phyloP scores from a whole-genome alignment of 2,888 invertebrate genomes.

The Scelioninae gen. 2 region DNA sequence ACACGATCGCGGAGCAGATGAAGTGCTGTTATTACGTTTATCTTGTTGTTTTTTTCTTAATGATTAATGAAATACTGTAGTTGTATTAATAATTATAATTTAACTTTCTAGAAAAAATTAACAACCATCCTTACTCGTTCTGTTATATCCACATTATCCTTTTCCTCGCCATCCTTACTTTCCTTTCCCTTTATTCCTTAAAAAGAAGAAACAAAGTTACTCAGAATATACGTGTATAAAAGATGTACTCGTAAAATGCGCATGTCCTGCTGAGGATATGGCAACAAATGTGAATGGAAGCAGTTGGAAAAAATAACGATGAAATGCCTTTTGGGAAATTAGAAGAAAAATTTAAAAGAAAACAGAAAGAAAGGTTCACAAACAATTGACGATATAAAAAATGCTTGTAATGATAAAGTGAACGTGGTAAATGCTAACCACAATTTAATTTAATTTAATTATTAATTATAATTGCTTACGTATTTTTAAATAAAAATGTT shows the following conservation, averaged over 20 bases:
- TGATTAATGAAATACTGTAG: constrained; percentile 56
- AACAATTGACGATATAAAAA: constrained; percentile 2
- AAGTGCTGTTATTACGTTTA: constrained; percentile 55
- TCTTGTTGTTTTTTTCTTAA: constrained; percentile 56
- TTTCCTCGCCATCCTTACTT: constrained; percentile 16
- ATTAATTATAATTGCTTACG: too few species aligned
- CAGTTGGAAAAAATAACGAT: constrained; percentile 43
- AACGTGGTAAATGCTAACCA: constrained; percentile 19
- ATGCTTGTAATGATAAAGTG: constrained; percentile 23
- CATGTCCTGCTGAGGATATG: constrained; percentile 46
- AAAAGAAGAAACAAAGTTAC: constrained; percentile 53
- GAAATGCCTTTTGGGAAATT: constrained; percentile 48
- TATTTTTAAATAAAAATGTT: too few species aligned
- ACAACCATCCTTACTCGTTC: constrained; percentile 31
- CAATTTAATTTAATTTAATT: not conserved
- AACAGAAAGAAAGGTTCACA: constrained; percentile 7
- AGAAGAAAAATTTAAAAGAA: constrained; percentile 2
- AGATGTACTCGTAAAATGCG: constrained; percentile 53
- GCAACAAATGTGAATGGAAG: constrained; percentile 44
- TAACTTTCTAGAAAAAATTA: constrained; percentile 57
- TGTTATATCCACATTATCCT: constrained; percentile 21
- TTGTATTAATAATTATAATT: constrained; percentile 58
- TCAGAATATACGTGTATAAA: constrained; percentile 56
- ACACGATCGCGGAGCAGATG: constrained; percentile 34
- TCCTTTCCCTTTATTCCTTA: constrained; percentile 16